Evolutionary conservation across 2,113 vertebrate genomes (phyloP), one percentile per base, ranked within the genome.

Genomic region (Nesogale talazaci): DNA sequence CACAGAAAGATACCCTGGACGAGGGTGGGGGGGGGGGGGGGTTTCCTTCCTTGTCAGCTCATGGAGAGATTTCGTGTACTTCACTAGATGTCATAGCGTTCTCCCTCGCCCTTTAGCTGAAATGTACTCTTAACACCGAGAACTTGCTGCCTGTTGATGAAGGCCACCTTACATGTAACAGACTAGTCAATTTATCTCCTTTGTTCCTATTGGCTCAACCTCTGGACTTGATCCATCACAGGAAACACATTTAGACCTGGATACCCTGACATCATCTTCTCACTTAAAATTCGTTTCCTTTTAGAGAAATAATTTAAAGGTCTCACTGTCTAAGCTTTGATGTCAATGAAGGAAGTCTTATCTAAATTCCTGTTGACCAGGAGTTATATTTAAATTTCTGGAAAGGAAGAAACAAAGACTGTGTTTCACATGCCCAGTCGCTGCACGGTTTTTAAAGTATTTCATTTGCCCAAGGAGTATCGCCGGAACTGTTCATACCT

Each of bases 401-500:
- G 89, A 89, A 72, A 88, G n/a, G 61, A 81, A 90, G 38, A 95
- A 93, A 52, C 14, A 52, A 52, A 72, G 31, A 1, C 67, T 77
- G 0, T 89, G 15, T 70, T 92, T 90, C 93, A 20, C 63, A 89
- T 70, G 77, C 29, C 22, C 61, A 6, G 2, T 80, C 29, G 75
- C 70, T 65, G 1, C 77, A 78, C 19, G 15, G 31, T 65, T 46
- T 86, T 80, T 65, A 56, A 87, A 61, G 76, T 89, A 75, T 31
- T 96, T 94, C 79, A 67, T 93, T 82, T 90, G 36, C 77, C 52
- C 80, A 88, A 36, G 29, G 83, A 91, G 83, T 92, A 88, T 59
- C 91, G 3, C 52, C 82, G 85, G 15, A 86, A 67, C 38, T 84
- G 16, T 80, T 95, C 74, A 89, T 11, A 74, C 16, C 46, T 3